Evolutionary conservation across 1,140 invertebrate species (phyloP).

Genomic region (Adelges cooleyi): DNA sequence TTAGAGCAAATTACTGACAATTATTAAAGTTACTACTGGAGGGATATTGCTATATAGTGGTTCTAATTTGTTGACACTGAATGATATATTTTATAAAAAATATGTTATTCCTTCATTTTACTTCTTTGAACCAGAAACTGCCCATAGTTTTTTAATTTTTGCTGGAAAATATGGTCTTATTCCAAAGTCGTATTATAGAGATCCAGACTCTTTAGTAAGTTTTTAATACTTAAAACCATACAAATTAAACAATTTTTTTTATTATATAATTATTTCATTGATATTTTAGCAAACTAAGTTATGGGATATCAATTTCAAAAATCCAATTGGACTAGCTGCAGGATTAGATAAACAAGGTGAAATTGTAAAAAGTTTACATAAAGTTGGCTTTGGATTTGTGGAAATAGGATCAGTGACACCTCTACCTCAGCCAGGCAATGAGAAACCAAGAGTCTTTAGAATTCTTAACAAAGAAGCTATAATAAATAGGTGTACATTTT

Average conservation of each 20-base stretch:
- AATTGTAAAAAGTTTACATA: slow-evolving; percentile 66
- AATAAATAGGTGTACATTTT: slow-evolving; percentile 67
- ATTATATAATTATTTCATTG: background rate
- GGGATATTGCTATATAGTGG: slow-evolving; percentile 49
- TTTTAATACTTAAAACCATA: no score
- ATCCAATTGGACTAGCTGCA: slow-evolving; percentile 91
- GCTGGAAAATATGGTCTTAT: slow-evolving; percentile 62
- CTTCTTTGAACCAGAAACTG: slow-evolving; percentile 57
- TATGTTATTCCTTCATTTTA: slow-evolving; percentile 57
- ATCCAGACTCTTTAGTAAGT: slow-evolving; percentile 51
- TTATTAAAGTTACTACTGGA: slow-evolving; percentile 43
- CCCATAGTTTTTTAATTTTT: slow-evolving; percentile 63
- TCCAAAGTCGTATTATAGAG: slow-evolving; percentile 45
- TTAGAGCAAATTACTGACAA: slow-evolving; percentile 46
- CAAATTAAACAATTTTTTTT: no score
- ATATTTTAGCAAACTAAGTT: slow-evolving; percentile 51
- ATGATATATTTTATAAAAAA: slow-evolving; percentile 66
- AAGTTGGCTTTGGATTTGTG: slow-evolving; percentile 87
- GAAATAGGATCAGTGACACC: slow-evolving; percentile 96
- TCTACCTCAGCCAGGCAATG: slow-evolving; percentile 79
- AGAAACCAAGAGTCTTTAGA: slow-evolving; percentile 83
- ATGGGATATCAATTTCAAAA: slow-evolving; percentile 59
- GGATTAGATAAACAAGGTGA: slow-evolving; percentile 97
- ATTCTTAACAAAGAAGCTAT: slow-evolving; percentile 73
- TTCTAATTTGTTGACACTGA: slow-evolving; percentile 52